Conservation (phyloP, 1,140 invertebrate species). For the Rhyzopertha dominica region DNA sequence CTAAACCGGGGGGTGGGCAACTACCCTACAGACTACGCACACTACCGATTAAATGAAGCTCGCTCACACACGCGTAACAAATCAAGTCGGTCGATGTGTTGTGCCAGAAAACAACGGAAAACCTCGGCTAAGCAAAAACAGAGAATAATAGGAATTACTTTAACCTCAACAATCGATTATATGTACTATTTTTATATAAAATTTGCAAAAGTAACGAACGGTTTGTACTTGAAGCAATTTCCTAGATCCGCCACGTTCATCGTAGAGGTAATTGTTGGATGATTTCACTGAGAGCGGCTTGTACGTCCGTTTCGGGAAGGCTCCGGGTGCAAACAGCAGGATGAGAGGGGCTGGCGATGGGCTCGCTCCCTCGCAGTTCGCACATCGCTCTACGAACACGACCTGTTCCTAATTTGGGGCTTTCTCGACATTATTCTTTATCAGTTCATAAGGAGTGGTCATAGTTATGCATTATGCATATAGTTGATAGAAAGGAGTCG, state of each 20-base stretch:
- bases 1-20: constrained; percentile 9
- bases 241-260: constrained; percentile 39
- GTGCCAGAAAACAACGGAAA: constrained; percentile 17
- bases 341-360: constrained; percentile 18
- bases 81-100: constrained; percentile 34
- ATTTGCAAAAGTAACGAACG: constrained; percentile 46
- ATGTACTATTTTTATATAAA: constrained; percentile 42
- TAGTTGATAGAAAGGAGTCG: too few species aligned
- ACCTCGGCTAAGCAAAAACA: constrained; percentile 36
- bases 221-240: constrained; percentile 47
- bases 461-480: too few species aligned
- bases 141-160: constrained; percentile 42
- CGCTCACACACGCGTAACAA: constrained; percentile 34
- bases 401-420: too few species aligned
- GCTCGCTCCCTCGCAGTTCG: neutral
- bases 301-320: constrained; percentile 42
- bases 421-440: too few species aligned
- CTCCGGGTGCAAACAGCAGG: constrained; percentile 32
- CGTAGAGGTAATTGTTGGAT: constrained; percentile 37
- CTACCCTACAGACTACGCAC: constrained; percentile 20
- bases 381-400: constrained; percentile 2
- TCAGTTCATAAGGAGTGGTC: too few species aligned
- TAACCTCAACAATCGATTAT: constrained; percentile 44
- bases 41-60: constrained; percentile 24
- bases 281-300: constrained; percentile 34